These are phyloP conservation scores for Gorsachius goisagi DNA, from an alignment of 2,113 vertebrate genomes.

Conservation along the genomic window DNA sequence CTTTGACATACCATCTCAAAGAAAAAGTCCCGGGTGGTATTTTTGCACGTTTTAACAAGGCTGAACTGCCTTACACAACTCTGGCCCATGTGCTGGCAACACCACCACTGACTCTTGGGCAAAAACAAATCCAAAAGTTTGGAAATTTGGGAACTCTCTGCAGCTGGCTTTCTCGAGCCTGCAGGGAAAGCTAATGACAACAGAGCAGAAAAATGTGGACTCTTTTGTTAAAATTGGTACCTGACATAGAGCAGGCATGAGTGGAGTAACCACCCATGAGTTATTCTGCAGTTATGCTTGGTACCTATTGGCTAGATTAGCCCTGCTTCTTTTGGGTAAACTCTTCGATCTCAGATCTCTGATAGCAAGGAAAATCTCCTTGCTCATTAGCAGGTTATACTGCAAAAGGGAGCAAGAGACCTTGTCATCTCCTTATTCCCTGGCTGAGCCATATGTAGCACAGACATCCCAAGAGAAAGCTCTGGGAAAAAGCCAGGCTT, in stretches of 20 bases:
- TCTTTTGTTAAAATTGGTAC: not conserved
- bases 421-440: not conserved
- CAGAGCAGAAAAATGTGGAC: not conserved
- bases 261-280: not conserved
- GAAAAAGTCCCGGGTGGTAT: not conserved
- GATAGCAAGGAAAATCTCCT: not conserved
- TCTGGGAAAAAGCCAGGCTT: not conserved
- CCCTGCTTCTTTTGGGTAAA: not conserved
- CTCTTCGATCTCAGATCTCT: not conserved
- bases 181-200: not conserved
- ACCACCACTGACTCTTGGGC: not conserved
- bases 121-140: not conserved
- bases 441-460: not conserved
- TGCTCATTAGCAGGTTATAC: not conserved
- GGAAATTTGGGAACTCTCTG: not conserved
- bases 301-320: rapidly evolving
- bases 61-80: not conserved
- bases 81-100: not conserved
- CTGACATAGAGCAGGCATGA: rapidly evolving
- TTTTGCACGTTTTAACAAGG: not conserved
- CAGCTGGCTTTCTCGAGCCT: not conserved
- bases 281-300: not conserved
- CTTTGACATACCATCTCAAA: not conserved
- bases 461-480: not conserved
- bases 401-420: not conserved